A percentile compares a stretch with the other conserved stretches of the same genome.
Evolutionary conservation across 2,888 invertebrate species (phyloP).

Genomic region (Keiferia lycopersicella): DNA sequence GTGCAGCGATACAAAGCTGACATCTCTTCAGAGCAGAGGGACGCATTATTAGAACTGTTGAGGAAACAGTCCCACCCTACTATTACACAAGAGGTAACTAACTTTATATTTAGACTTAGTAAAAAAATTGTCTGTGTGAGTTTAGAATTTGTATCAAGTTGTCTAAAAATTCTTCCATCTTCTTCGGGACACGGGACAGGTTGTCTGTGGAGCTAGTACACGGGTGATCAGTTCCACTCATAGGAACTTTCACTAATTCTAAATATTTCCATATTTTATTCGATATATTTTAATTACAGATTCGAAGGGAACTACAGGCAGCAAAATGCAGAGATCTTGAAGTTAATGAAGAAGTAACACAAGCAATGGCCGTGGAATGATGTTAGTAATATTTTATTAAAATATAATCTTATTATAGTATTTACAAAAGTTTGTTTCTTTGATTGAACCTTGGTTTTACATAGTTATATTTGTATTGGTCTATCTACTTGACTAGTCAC

Average conservation of each 20-base stretch:
- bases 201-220: too few relatives aligned
- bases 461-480: slow-evolving; percentile 44
- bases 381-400: slow-evolving; percentile 22
- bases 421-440: slow-evolving; percentile 8
- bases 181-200: too few relatives aligned
- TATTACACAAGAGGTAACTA: slow-evolving; percentile 84
- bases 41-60: slow-evolving; percentile 90
- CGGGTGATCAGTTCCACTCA: too few relatives aligned
- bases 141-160: background rate
- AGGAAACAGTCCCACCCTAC: slow-evolving; percentile 86
- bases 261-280: too few relatives aligned
- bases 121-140: too few relatives aligned
- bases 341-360: slow-evolving; percentile 60
- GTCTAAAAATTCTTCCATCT: too few relatives aligned
- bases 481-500: slow-evolving; percentile 84
- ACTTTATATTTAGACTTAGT: too few relatives aligned
- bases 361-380: slow-evolving; percentile 65
- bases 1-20: slow-evolving; percentile 97
- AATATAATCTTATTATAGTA: slow-evolving; percentile 9
- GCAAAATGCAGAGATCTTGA: slow-evolving; percentile 90
- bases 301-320: slow-evolving; percentile 92
- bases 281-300: slow-evolving; percentile 73
- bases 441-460: background rate
- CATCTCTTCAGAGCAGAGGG: slow-evolving; percentile 95
- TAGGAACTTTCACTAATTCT: too few relatives aligned